Evolutionary conservation across 1,140 invertebrate species (phyloP).

Genomic region (Liolophura sinensis): DNA sequence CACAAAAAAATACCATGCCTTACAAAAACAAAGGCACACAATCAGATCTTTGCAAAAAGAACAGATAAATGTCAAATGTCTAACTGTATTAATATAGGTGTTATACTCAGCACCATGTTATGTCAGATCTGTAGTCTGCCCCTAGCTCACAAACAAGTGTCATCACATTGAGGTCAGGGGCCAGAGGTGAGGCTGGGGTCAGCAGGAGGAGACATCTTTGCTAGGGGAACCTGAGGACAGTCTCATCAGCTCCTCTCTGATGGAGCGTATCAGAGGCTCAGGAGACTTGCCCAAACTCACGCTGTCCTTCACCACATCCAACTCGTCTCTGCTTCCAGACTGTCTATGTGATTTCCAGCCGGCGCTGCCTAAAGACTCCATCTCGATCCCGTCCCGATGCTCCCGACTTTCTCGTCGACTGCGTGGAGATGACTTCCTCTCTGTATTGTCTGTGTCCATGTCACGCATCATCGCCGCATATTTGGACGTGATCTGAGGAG

Average conservation of each 20-base stretch:
- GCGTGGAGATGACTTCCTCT: slow-evolving; percentile 12
- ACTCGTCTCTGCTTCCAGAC: slow-evolving; percentile 24
- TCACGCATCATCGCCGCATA: background rate
- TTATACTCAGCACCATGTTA: too few species aligned
- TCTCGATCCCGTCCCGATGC: slow-evolving; percentile 2
- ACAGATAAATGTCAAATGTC: too few species aligned
- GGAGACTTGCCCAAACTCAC: slow-evolving; percentile 18
- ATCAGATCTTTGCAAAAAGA: too few species aligned
- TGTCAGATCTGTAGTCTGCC: too few species aligned
- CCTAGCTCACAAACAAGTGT: too few species aligned
- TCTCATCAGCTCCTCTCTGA: slow-evolving; percentile 22
- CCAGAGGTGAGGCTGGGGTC: too few species aligned
- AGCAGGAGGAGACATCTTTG: too few species aligned
- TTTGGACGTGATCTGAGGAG: background rate
- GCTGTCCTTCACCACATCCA: slow-evolving; percentile 29
- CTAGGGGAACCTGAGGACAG: background rate
- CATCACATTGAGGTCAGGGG: too few species aligned
- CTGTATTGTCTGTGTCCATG: slow-evolving; percentile 7
- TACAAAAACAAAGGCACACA: too few species aligned
- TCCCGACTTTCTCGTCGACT: slow-evolving; percentile 1
- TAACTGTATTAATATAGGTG: too few species aligned
- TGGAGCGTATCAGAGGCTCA: slow-evolving; percentile 23
- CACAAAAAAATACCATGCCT: too few species aligned
- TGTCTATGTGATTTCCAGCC: slow-evolving; percentile 1
- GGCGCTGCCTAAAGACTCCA: too few species aligned